Percentiles rank a stretch among this genome's conserved stretches.
Conservation (phyloP, 2,888 invertebrate genomes). For the Fabriciana adippe region DNA sequence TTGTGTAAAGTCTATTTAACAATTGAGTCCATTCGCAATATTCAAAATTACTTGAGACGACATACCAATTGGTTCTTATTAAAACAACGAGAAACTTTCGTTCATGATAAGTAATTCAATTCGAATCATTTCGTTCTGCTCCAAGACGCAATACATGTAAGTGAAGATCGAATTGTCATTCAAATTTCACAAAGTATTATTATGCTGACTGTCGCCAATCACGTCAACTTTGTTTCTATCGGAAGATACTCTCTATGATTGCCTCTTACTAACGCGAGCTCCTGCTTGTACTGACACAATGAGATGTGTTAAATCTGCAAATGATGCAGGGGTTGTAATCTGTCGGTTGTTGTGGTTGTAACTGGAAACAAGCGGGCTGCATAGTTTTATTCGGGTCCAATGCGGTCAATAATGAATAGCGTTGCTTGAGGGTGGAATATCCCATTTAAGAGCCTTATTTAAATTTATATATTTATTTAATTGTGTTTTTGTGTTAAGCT, state of each 20-base stretch:
- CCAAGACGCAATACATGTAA: neutral
- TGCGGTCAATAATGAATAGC: conserved; percentile 8
- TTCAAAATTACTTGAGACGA: neutral
- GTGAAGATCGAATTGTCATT: neutral
- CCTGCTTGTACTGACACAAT: too few species aligned
- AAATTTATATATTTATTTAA: too few species aligned
- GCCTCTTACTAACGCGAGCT: too few species aligned
- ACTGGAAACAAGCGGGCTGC: too few species aligned
- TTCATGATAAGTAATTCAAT: conserved; percentile 14
- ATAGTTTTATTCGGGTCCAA: neutral
- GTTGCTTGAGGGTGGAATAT: neutral
- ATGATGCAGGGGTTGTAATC: too few species aligned
- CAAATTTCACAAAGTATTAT: neutral
- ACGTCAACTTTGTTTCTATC: neutral
- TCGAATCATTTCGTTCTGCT: conserved; percentile 1
- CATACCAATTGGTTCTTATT: conserved; percentile 22
- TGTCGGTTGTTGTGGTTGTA: too few species aligned
- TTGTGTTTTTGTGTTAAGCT: too few species aligned
- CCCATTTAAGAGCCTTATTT: conserved; percentile 2
- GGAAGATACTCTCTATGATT: too few species aligned
- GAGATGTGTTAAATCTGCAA: too few species aligned
- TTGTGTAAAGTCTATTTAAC: neutral
- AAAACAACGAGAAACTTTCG: conserved; percentile 13
- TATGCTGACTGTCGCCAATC: neutral
- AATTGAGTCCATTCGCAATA: neutral